Evolutionary conservation across 2,113 vertebrate genomes (phyloP).

Genomic region (Morone saxatilis): DNA sequence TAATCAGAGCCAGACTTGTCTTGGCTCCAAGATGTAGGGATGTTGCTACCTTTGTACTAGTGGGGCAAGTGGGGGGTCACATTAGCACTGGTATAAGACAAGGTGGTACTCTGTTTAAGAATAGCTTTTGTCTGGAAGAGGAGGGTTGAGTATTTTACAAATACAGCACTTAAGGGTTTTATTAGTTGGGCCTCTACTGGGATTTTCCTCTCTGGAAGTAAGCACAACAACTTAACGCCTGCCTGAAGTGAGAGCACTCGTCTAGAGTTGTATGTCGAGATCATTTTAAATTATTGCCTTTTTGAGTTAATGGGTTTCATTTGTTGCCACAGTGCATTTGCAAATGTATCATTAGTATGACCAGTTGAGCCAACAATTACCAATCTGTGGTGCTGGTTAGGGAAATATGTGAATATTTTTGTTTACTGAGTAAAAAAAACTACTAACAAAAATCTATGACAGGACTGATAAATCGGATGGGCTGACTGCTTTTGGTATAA

Average conservation of each 20-base stretch:
- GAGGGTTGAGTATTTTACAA: slow-evolving; percentile 24
- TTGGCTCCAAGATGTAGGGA: slow-evolving; percentile 69
- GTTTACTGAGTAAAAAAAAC: neutral
- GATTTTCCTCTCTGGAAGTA: slow-evolving; percentile 20
- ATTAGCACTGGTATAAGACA: slow-evolving; percentile 74
- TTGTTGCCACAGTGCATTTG: neutral
- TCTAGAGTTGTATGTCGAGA: neutral
- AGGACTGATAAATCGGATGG: neutral
- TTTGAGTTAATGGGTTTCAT: neutral
- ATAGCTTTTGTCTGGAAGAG: slow-evolving; percentile 40
- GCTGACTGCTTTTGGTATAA: neutral
- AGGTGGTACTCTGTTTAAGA: slow-evolving; percentile 31
- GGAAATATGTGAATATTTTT: neutral
- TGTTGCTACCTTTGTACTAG: slow-evolving; percentile 79
- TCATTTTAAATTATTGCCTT: neutral
- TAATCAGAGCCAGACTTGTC: slow-evolving; percentile 95
- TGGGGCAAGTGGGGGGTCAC: slow-evolving; percentile 90
- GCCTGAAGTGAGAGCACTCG: neutral
- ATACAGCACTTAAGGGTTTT: slow-evolving; percentile 4
- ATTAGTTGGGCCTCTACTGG: slow-evolving; percentile 7
- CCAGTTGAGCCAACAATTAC: neutral
- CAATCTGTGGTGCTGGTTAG: neutral
- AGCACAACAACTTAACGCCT: neutral
- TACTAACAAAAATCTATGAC: neutral
- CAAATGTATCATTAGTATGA: neutral